Percentiles rank a stretch among this genome's conserved stretches.
Evolutionary conservation across 2,797 vertebrate species (phyloP).

Genomic region (Gymnothorax javanicus): DNA sequence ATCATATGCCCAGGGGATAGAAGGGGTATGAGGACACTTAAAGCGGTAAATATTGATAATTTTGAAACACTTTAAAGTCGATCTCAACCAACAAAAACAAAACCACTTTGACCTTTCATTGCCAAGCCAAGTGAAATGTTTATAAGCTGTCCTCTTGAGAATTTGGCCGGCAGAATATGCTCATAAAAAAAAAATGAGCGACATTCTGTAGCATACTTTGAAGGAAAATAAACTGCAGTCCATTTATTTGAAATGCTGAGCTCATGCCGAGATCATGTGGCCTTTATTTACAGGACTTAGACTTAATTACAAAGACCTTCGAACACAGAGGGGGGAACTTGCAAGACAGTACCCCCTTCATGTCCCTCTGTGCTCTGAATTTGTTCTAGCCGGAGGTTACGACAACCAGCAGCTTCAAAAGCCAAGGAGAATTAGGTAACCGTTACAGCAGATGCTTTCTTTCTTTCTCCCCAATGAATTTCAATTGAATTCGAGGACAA

Average conservation of each 20-base stretch:
- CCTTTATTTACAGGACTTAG: slow-evolving; percentile 7
- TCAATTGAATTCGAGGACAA: background rate
- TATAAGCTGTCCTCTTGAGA: background rate
- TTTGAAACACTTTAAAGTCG: background rate
- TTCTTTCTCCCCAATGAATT: background rate
- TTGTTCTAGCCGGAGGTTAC: background rate
- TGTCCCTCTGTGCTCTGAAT: background rate
- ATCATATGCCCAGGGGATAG: too few species aligned
- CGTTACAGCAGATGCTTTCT: background rate
- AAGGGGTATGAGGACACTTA: background rate
- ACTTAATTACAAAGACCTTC: background rate
- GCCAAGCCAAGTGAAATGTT: background rate
- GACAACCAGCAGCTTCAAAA: background rate
- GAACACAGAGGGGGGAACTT: background rate
- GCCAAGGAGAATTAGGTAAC: background rate
- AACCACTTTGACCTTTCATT: background rate
- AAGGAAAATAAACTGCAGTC: slow-evolving; percentile 9
- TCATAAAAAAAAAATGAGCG: background rate
- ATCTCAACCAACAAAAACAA: background rate
- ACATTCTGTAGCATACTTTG: background rate
- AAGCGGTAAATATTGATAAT: background rate
- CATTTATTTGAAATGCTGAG: slow-evolving; percentile 14
- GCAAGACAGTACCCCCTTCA: background rate
- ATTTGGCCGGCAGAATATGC: background rate
- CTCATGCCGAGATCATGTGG: background rate